phyloP scores from a whole-genome alignment of 1,140 invertebrate genomes.

The Octopus sinensis region DNA sequence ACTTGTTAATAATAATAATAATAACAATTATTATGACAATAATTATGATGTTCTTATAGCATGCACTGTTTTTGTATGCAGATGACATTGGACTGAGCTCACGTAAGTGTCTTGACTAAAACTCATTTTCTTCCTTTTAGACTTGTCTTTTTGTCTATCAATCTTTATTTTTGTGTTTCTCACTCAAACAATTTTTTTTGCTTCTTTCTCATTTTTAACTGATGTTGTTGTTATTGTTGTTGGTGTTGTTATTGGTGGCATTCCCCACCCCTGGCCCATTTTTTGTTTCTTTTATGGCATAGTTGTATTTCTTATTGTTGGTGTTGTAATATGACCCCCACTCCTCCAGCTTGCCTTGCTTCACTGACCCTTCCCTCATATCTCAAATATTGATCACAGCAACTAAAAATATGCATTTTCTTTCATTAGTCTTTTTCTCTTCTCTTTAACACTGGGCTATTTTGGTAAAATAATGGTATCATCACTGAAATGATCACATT shows the following conservation, averaged over 20 bases:
- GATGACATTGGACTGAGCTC: slow-evolving; percentile 50
- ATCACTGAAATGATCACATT: no score
- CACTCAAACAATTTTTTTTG: neutral
- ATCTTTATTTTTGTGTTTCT: neutral
- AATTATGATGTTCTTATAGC: slow-evolving; percentile 8
- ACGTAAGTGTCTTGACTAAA: slow-evolving; percentile 40
- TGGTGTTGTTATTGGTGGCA: neutral
- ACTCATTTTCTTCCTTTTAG: neutral
- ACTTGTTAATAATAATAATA: no score
- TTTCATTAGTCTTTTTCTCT: no score
- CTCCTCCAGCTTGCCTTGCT: neutral
- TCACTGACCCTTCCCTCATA: no score
- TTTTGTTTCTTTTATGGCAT: neutral
- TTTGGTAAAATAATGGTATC: no score
- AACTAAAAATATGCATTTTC: no score
- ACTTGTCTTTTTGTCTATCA: neutral
- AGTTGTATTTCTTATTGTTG: neutral
- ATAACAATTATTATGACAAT: neutral
- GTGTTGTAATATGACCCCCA: neutral
- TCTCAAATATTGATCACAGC: no score
- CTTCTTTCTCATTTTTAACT: neutral
- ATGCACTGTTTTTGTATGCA: slow-evolving; percentile 36
- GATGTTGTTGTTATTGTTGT: neutral
- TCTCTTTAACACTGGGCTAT: no score
- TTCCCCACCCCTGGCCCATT: neutral